Percentiles rank a stretch among this genome's conserved stretches.
Evolutionary conservation across 2,797 vertebrate species (phyloP).

Genomic region (Propithecus deckenii): DNA sequence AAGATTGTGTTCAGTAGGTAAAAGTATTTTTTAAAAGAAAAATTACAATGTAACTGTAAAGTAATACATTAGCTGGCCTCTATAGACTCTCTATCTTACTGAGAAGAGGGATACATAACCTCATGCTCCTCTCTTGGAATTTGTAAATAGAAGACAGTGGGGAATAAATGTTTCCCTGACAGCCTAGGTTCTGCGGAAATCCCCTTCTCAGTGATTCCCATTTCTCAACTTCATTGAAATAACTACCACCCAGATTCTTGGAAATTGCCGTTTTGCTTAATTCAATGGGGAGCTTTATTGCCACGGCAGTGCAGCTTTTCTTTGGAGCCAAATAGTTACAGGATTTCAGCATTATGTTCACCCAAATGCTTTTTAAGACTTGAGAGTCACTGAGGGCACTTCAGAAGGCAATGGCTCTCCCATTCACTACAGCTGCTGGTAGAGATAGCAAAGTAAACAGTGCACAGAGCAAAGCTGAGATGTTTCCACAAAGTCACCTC

Average conservation of each 20-base stretch:
- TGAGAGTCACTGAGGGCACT: constrained; percentile 9
- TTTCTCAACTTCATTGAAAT: constrained; percentile 68
- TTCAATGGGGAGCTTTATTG: constrained; percentile 61
- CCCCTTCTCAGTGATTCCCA: constrained; percentile 45
- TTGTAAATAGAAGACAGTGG: background rate
- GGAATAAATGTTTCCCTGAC: constrained; percentile 31
- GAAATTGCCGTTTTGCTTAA: constrained; percentile 60
- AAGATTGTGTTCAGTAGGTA: too few relatives aligned
- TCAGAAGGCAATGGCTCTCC: constrained; percentile 27
- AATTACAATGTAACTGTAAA: background rate
- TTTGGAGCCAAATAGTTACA: constrained; percentile 21
- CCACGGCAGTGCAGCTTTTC: constrained; percentile 56
- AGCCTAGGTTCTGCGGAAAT: constrained; percentile 33
- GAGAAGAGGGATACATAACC: background rate
- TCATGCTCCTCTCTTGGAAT: background rate
- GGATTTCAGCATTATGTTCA: constrained; percentile 66
- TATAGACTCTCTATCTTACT: background rate
- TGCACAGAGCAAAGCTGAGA: background rate
- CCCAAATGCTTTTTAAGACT: constrained; percentile 51
- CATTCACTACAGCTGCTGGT: constrained; percentile 10
- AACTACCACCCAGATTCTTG: constrained; percentile 56
- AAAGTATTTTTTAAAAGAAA: constrained; percentile 29
- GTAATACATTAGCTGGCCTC: background rate
- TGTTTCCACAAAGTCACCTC: constrained; percentile 22
- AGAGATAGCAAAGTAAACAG: constrained; percentile 12